Evolutionary conservation across 1,140 invertebrate species (phyloP).

Genomic region (Bathynomus jamesi): DNA sequence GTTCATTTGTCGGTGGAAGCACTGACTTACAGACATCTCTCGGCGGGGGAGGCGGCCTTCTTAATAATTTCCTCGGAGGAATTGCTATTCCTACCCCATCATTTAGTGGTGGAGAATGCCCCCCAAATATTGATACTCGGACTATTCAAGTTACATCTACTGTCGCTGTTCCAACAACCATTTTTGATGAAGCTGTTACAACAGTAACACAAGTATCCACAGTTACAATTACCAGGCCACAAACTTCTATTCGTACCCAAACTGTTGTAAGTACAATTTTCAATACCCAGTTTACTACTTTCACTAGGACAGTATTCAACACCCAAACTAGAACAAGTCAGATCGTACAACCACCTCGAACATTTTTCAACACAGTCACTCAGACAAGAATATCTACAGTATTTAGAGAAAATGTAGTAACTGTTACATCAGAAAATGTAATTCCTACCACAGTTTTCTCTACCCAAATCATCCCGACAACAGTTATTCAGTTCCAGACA

Average conservation of each 20-base stretch:
- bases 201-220: conserved; percentile 16
- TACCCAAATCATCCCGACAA: conserved; percentile 12
- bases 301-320: conserved; percentile 19
- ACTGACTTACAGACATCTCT: not conserved
- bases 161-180: conserved; percentile 18
- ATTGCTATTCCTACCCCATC: not conserved
- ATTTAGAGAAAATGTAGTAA: conserved; percentile 10
- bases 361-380: conserved; percentile 15
- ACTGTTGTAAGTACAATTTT: conserved; percentile 20
- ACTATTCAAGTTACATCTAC: not conserved
- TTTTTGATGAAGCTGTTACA: conserved; percentile 18
- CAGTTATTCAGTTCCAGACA: conserved; percentile 11
- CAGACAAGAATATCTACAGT: conserved; percentile 1
- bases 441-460: conserved; percentile 24
- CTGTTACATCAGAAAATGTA: conserved; percentile 23
- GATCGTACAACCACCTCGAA: not conserved
- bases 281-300: conserved; percentile 21
- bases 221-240: conserved; percentile 1
- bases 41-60: not conserved
- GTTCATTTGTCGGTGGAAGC: not conserved
- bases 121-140: not conserved
- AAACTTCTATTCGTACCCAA: conserved; percentile 16
- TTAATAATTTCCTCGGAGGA: not conserved
- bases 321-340: conserved; percentile 16
- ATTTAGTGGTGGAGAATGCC: not conserved